These are phyloP conservation scores for Chymomyza costata DNA, from an alignment of 1,140 invertebrate genomes.

Conservation along the genomic window DNA sequence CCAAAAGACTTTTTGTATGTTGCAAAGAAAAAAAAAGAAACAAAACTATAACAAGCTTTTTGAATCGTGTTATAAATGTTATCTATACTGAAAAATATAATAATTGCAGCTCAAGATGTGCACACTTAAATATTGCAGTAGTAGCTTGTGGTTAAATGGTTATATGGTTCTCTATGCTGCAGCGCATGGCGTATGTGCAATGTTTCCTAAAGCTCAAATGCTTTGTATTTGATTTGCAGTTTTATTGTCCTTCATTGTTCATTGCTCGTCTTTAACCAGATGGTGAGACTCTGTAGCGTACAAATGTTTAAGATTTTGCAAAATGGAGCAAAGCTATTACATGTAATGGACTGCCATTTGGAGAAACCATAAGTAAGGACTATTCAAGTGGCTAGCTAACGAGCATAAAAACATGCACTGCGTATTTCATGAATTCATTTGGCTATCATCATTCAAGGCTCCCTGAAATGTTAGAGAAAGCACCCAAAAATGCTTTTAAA, in stretches of 20 bases:
- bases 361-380: too few relatives aligned
- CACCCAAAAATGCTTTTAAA: too few relatives aligned
- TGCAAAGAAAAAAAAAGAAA: too few relatives aligned
- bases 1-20: neutral
- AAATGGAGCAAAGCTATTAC: slow-evolving; percentile 3
- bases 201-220: slow-evolving; percentile 5
- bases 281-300: slow-evolving; percentile 26
- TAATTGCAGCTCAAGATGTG: slow-evolving; percentile 10
- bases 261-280: slow-evolving; percentile 15
- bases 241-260: slow-evolving; percentile 28
- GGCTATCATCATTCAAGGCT: too few relatives aligned
- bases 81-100: slow-evolving; percentile 37
- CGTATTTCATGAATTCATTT: too few relatives aligned
- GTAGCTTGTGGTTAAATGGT: slow-evolving; percentile 9
- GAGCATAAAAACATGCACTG: slow-evolving; percentile 28
- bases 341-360: slow-evolving; percentile 35
- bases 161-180: too few relatives aligned
- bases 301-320: slow-evolving; percentile 36
- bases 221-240: neutral
- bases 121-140: neutral
- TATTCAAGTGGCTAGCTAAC: neutral
- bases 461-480: too few relatives aligned
- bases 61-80: slow-evolving; percentile 18
- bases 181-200: slow-evolving; percentile 26
- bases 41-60: too few relatives aligned